phyloP scores from a whole-genome alignment of 2,113 vertebrate species.

The Corythaeola cristata region DNA sequence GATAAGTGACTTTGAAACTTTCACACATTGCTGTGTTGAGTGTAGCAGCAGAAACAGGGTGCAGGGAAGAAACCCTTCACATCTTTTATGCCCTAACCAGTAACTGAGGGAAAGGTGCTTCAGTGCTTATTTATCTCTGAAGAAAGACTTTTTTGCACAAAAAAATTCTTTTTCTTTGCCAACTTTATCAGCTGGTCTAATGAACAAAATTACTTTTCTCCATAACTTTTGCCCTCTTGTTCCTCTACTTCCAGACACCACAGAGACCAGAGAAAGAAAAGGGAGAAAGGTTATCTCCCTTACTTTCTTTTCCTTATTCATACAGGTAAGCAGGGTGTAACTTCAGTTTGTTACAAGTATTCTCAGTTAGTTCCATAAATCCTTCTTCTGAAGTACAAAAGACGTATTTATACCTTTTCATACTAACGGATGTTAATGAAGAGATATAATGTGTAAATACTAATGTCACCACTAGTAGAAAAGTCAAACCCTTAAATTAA shows the following conservation, averaged over 20 bases:
- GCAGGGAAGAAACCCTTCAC: background rate
- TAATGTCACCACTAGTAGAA: background rate
- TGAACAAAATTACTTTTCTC: background rate
- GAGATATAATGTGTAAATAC: background rate
- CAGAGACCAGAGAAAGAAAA: background rate
- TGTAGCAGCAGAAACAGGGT: background rate
- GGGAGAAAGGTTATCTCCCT: background rate
- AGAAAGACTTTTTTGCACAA: background rate
- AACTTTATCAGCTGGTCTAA: background rate
- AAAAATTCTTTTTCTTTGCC: background rate
- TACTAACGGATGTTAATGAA: background rate
- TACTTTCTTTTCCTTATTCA: background rate
- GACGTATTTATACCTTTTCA: background rate
- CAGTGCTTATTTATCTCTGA: background rate
- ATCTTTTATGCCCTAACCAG: background rate
- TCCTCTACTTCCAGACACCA: background rate
- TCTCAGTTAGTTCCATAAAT: background rate
- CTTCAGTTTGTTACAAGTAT: background rate
- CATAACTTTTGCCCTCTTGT: background rate
- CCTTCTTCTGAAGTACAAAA: background rate
- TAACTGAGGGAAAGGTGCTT: background rate
- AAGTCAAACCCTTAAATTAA: background rate
- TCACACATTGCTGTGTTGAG: background rate
- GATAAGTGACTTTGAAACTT: background rate
- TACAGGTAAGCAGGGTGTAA: background rate